Evolutionary conservation across 2,113 vertebrate species (phyloP).

Genomic region (Aramus guarauna): DNA sequence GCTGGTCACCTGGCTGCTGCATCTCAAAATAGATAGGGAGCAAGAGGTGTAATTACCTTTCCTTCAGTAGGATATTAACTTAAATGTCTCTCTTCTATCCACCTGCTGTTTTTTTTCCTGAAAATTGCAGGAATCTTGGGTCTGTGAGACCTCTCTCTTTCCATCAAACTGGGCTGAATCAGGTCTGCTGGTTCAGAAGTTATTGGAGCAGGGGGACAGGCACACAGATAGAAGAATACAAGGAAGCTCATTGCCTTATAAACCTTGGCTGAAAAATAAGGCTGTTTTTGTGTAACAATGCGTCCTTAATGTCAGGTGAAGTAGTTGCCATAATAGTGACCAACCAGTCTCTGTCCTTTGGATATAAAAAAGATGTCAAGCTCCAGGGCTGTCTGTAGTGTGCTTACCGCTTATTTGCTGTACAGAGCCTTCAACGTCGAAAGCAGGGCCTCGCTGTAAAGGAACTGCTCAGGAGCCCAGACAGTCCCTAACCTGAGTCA

Average conservation of each 20-base stretch:
- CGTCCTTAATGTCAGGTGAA: background rate
- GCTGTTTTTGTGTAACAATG: background rate
- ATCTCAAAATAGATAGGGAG: background rate
- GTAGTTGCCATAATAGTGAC: accelerated
- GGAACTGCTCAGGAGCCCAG: background rate
- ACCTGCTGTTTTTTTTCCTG: background rate
- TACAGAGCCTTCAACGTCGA: background rate
- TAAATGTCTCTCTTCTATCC: background rate
- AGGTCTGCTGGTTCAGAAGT: background rate
- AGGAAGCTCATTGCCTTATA: background rate
- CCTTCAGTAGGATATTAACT: background rate
- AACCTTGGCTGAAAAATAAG: background rate
- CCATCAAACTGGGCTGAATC: background rate
- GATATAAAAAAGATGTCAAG: background rate
- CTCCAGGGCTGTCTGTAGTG: background rate
- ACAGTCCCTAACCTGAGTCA: background rate
- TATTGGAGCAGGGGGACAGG: background rate
- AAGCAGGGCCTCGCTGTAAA: accelerated
- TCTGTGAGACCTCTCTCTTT: background rate
- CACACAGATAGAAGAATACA: background rate
- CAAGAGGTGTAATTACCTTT: constrained; percentile 20
- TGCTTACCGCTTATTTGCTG: background rate
- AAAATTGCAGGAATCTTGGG: background rate
- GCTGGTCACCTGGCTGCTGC: constrained; percentile 1
- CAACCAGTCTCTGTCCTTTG: background rate